Conservation (phyloP, 1,140 invertebrate genomes). For the Drosophila ercepeae region DNA sequence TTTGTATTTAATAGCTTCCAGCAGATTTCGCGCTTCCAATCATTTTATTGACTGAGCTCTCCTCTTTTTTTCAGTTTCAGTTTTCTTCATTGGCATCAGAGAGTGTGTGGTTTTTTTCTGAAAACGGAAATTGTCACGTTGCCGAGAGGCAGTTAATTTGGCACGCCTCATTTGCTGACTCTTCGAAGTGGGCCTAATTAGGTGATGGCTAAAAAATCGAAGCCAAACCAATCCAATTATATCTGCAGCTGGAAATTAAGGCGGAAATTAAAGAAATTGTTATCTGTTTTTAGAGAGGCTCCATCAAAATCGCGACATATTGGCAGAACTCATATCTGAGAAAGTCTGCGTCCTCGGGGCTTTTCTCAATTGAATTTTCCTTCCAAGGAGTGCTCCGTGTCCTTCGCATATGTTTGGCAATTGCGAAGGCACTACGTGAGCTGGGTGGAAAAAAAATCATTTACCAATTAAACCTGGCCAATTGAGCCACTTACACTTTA, state of each 20-base stretch:
- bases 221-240: conserved; percentile 46
- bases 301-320: conserved; percentile 44
- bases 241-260: neutral
- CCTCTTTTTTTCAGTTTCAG: conserved; percentile 21
- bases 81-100: conserved; percentile 13
- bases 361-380: conserved; percentile 59
- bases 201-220: conserved; percentile 27
- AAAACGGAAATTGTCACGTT: conserved; percentile 49
- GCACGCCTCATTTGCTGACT: conserved; percentile 22
- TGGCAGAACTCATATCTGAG: conserved; percentile 14
- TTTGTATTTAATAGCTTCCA: conserved; percentile 41
- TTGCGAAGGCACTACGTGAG: conserved; percentile 43
- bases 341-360: conserved; percentile 33
- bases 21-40: conserved; percentile 37
- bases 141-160: conserved; percentile 39
- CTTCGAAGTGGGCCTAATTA: conserved; percentile 45
- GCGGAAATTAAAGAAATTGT: conserved; percentile 22
- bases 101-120: neutral
- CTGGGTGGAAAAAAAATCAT: conserved; percentile 20
- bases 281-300: neutral
- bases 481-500: conserved; percentile 73
- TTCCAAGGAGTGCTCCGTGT: neutral
- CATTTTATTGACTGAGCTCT: conserved; percentile 13
- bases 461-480: conserved; percentile 58
- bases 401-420: conserved; percentile 56